A percentile compares a stretch with the other conserved stretches of the same genome.
Conservation (phyloP, 1,140 invertebrate genomes). For the Episyrphus balteatus region DNA sequence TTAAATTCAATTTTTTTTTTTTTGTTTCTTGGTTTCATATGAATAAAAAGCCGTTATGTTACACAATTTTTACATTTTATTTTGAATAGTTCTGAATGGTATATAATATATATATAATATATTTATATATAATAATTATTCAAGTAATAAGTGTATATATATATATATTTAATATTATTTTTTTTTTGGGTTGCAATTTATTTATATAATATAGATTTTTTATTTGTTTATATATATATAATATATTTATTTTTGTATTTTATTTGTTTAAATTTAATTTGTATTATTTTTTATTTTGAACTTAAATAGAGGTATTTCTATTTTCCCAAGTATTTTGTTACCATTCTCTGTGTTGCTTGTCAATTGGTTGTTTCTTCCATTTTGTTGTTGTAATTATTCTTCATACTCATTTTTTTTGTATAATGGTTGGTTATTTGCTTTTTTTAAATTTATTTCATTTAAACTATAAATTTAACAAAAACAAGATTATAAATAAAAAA, state of each 20-base stretch:
- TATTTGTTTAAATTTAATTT: constrained; percentile 9
- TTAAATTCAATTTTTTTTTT: constrained; percentile 19
- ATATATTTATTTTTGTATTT: constrained; percentile 1
- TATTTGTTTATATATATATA: constrained; percentile 6
- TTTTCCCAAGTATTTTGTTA: constrained; percentile 27
- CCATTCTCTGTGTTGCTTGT: constrained; percentile 2
- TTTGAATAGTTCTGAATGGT: constrained; percentile 17
- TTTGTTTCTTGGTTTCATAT: background rate
- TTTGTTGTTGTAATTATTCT: constrained; percentile 10
- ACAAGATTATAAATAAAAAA: constrained; percentile 1
- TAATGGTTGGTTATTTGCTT: constrained; percentile 6
- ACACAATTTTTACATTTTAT: constrained; percentile 11
- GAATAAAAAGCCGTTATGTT: background rate
- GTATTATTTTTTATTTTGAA: constrained; percentile 27
- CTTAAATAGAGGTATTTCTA: constrained; percentile 39
- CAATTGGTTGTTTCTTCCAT: constrained; percentile 16
- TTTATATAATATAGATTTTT: constrained; percentile 7
- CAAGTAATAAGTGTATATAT: constrained; percentile 19
- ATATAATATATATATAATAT: constrained; percentile 17
- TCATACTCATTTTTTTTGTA: constrained; percentile 16
- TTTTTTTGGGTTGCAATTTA: constrained; percentile 4
- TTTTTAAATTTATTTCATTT: constrained; percentile 7
- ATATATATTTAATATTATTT: constrained; percentile 7
- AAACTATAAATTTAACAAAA: constrained; percentile 2
- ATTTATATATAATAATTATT: constrained; percentile 28